A percentile compares a stretch with the other conserved stretches of the same genome.
Conservation (phyloP, 2,113 vertebrate species). For the Ammodramus savannarum region DNA sequence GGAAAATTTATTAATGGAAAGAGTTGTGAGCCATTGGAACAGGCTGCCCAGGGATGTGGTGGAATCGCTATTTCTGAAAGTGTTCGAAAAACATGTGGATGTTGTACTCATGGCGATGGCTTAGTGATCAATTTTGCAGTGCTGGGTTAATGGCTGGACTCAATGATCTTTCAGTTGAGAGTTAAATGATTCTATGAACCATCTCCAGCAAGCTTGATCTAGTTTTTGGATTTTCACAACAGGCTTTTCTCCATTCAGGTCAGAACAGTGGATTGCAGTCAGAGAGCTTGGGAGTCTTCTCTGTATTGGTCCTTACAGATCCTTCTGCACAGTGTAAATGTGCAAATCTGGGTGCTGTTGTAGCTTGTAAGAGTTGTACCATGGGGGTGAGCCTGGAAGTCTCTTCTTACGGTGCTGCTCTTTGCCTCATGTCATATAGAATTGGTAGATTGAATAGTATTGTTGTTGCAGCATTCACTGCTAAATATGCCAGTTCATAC, state of each 20-base stretch:
- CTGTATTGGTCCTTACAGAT: neutral
- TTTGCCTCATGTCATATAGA: neutral
- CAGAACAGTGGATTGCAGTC: accelerated
- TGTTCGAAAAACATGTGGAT: accelerated
- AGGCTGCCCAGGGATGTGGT: neutral
- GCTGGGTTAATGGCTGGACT: neutral
- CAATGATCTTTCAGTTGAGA: neutral
- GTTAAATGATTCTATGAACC: neutral
- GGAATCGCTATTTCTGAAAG: neutral
- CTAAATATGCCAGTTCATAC: neutral
- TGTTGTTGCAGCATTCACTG: neutral
- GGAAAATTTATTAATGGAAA: neutral
- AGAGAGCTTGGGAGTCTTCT: neutral
- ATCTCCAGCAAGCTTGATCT: neutral
- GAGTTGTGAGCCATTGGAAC: neutral
- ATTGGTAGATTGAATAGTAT: neutral
- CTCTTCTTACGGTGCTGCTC: neutral
- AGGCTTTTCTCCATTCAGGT: neutral
- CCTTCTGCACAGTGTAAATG: neutral
- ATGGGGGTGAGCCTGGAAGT: neutral
- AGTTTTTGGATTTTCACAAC: neutral
- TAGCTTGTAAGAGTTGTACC: neutral
- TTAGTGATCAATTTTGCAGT: neutral
- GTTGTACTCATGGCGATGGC: neutral
- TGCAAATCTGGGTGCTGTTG: neutral